Percentiles rank a stretch among this genome's conserved stretches.
phyloP scores from a whole-genome alignment of 2,797 vertebrate species.

The Acanthis flammea region DNA sequence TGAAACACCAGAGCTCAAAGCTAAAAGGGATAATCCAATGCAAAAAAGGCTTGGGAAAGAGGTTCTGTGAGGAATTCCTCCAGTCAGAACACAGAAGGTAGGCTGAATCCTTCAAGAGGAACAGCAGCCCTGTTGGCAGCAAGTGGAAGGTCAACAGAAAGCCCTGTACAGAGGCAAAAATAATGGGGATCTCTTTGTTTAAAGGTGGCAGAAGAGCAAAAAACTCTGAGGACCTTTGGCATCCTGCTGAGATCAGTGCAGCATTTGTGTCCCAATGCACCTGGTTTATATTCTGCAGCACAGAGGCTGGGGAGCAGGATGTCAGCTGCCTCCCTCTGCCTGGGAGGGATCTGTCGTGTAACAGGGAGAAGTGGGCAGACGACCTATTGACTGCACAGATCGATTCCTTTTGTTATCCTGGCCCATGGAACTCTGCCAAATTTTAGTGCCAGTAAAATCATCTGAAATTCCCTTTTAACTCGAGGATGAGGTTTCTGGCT shows the following conservation, averaged over 20 bases:
- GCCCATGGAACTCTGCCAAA: slow-evolving; percentile 49
- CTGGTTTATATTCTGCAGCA: background rate
- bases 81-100: background rate
- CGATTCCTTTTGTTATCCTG: slow-evolving; percentile 29
- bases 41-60: background rate
- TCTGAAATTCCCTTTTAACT: slow-evolving; percentile 37
- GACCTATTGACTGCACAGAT: slow-evolving; percentile 39
- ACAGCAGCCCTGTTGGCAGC: background rate
- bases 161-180: background rate
- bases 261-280: background rate
- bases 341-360: background rate
- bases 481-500: slow-evolving; percentile 16
- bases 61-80: background rate
- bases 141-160: background rate
- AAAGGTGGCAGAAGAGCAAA: background rate
- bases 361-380: background rate
- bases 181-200: background rate
- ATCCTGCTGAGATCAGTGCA: background rate
- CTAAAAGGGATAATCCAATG: background rate
- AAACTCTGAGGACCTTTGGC: background rate
- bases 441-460: slow-evolving; percentile 3
- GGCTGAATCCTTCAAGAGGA: background rate
- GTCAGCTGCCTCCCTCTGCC: background rate
- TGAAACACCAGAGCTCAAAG: rapidly evolving
- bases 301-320: background rate